Percentiles rank a stretch among this genome's conserved stretches.
These are phyloP conservation scores for Cepphus grylle DNA, from an alignment of 2,113 vertebrate species.

Conservation along the genomic window DNA sequence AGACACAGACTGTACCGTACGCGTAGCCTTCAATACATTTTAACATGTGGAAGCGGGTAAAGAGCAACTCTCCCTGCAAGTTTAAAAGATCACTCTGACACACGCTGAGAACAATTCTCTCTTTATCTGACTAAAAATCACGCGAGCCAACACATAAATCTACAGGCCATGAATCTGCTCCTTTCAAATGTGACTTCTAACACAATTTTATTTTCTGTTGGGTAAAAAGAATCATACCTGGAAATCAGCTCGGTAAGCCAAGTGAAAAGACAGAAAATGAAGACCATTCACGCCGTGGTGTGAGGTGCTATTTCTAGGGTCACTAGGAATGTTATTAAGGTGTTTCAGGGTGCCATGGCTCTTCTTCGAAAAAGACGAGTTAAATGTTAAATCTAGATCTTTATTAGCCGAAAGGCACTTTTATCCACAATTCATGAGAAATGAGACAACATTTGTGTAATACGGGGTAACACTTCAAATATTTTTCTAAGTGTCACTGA, in stretches of 20 bases:
- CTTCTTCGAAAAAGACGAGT: not conserved
- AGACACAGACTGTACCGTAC: fast-evolving
- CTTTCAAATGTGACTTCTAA: not conserved
- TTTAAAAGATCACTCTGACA: not conserved
- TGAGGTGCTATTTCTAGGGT: not conserved
- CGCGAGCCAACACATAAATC: not conserved
- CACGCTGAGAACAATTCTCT: not conserved
- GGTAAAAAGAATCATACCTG: not conserved
- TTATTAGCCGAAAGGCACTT: not conserved
- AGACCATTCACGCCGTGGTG: not conserved
- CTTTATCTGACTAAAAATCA: not conserved
- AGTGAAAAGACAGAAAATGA: not conserved
- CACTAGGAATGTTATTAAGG: not conserved
- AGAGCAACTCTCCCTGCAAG: not conserved
- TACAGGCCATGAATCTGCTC: not conserved
- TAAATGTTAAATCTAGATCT: not conserved
- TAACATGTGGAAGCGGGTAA: not conserved
- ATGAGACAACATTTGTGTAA: not conserved
- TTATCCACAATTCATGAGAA: not conserved
- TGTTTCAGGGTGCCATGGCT: not conserved
- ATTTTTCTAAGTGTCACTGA: constrained; percentile 39
- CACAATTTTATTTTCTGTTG: not conserved
- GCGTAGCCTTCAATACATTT: not conserved
- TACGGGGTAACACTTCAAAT: constrained; percentile 5
- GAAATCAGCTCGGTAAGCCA: not conserved